Base-by-base conservation (phyloP, 2,797 vertebrate species). In the Phoebastria nigripes region DNA sequence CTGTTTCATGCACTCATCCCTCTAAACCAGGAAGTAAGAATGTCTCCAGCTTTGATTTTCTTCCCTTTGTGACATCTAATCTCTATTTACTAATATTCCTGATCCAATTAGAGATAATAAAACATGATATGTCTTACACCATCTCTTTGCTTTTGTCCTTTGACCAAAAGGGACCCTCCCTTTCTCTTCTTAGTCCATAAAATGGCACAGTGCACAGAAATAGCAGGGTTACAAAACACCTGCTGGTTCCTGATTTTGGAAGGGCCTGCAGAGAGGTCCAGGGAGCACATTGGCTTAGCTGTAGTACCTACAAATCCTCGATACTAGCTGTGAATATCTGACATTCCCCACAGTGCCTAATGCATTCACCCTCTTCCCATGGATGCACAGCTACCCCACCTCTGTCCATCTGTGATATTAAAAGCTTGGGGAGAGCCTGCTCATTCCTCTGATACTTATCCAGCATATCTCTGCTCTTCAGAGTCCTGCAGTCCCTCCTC, bases 1-100 rank as follows among this genome's bases (percentile, higher is more conserved):
- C 18, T 49, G 37, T 52, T 74, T 82, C 28, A 62, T 21, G 39
- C 26, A 17, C 26, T 90, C 31, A 29, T 91, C 69, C 88, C 39
- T 90, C 37, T 85, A 87, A 85, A 94, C 26, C 52, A 71, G 79
- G 79, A 96, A 90, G 63, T 61, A 91, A 86, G 54, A 82, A 79
- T 44, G 62, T 31, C 55, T 73, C 55, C 71, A 73, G 54, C 65
- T 87, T 77, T 89, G 46, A 67, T 94, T 93, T 92, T 93, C 65
- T 78, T 71, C 74, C 67, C 56, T 90, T 86, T 83, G 61, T 94
- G 72, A 95, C 79, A 82, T 31, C 46, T 85, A 89, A 78, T 89
- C 44, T 90, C 69, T 83, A 17, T 90, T 87, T 92, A 61, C 58
- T 63, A 56, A 92, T 73, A 76, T 86, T 82, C 26, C 52, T 39